Conservation (phyloP, 2,113 vertebrate genomes). For the Ivindomyrus marchei region DNA sequence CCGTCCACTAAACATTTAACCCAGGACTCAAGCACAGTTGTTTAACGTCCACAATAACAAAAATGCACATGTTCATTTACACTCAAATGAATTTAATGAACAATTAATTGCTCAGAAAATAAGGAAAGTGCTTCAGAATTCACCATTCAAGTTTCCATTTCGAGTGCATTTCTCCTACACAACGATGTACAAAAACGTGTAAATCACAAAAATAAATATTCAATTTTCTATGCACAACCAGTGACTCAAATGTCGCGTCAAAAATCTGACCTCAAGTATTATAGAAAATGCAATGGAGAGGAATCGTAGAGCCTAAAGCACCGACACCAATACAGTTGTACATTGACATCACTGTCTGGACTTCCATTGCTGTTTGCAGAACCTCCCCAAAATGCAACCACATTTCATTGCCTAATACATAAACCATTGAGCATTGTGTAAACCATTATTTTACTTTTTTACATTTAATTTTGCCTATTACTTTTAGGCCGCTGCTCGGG, state of each 20-base stretch:
- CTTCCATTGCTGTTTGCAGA: constrained; percentile 5
- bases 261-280: constrained; percentile 69
- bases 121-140: constrained; percentile 72
- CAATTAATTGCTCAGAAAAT: constrained; percentile 53
- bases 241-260: constrained; percentile 64
- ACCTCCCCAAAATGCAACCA: constrained; percentile 21
- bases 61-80: constrained; percentile 40
- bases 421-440: constrained; percentile 8
- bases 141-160: constrained; percentile 70
- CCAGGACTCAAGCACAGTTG: not conserved
- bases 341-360: constrained; percentile 10
- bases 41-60: constrained; percentile 25
- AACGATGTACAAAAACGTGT: constrained; percentile 43
- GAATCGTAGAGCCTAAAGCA: not conserved
- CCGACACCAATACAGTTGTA: not conserved
- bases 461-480: not conserved
- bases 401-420: not conserved
- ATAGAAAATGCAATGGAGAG: constrained; percentile 30
- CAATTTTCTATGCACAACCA: constrained; percentile 66
- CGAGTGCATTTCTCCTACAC: constrained; percentile 66
- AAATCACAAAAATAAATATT: constrained; percentile 75
- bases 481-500: not conserved
- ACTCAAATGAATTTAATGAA: constrained; percentile 67
- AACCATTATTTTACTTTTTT: not conserved
- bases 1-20: not conserved